Percentiles rank a stretch among this genome's conserved stretches.
phyloP scores from a whole-genome alignment of 2,888 invertebrate species.

The Molanna angustata region DNA sequence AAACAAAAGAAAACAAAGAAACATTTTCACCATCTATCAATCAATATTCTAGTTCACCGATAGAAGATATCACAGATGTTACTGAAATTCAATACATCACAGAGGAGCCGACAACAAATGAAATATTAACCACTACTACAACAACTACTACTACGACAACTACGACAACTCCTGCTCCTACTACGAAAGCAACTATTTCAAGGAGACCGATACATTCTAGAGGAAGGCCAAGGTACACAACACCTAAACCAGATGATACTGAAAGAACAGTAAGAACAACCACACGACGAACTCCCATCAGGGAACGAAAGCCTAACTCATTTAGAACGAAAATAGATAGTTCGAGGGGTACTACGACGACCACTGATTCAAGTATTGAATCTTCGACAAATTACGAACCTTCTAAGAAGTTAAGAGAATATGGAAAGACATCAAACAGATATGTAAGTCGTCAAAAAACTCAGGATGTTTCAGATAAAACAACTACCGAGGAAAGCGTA shows the following conservation, averaged over 20 bases:
- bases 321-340: slow-evolving; percentile 26
- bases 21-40: not conserved
- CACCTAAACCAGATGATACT: slow-evolving; percentile 45
- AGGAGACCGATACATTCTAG: slow-evolving; percentile 43
- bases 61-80: slow-evolving; percentile 15
- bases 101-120: slow-evolving; percentile 37
- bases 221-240: slow-evolving; percentile 48
- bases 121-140: slow-evolving; percentile 38
- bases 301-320: slow-evolving; percentile 50
- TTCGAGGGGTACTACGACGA: slow-evolving; percentile 37
- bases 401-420: slow-evolving; percentile 33
- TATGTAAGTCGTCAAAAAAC: slow-evolving; percentile 32
- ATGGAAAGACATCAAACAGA: slow-evolving; percentile 4
- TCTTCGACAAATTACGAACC: slow-evolving; percentile 30
- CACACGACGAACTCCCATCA: slow-evolving; percentile 51
- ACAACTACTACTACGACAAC: slow-evolving; percentile 38
- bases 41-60: slow-evolving; percentile 23
- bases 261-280: slow-evolving; percentile 44
- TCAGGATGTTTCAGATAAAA: slow-evolving; percentile 32
- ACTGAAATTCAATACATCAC: slow-evolving; percentile 37
- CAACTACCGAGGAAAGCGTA: slow-evolving; percentile 25
- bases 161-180: slow-evolving; percentile 36
- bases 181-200: slow-evolving; percentile 45
- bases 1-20: not conserved
- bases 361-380: slow-evolving; percentile 40